Base-by-base conservation (phyloP, 2,113 vertebrate genomes). In the Leptobrachium leishanense region DNA sequence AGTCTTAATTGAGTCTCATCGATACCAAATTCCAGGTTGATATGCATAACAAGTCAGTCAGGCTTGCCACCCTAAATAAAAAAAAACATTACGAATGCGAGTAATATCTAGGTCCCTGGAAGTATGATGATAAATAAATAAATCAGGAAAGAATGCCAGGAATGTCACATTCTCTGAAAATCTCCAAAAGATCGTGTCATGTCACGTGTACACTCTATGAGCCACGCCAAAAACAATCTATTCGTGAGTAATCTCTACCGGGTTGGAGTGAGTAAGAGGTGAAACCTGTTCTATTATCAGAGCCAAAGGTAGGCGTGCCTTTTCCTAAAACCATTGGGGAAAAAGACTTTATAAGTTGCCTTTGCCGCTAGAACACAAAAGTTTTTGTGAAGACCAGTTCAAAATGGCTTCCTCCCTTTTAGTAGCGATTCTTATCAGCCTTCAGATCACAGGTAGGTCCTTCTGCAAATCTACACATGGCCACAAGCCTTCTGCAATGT, bases 371-470 rank as follows among this genome's bases (percentile, higher is more conserved):
- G n/a, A 13, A 31, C 5, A 20, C 62, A 64, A 5, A 64, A 64
- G 15, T 31, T 39, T 12, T 59, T 15, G 50, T 50, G 9, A 2
- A 6, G 39, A 9, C 46, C 2, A 50, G 43, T 54, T 55, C 74
- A 77, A 57, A 77, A 77, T 77, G 75, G 67, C 75, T 46, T 69
- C 67, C 42, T 59, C 44, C 40, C 75, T 69, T 42, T 11, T 67
- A n/a, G 69, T 62, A 43, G 41, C 1, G 6, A 42, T 77, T 39
- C 20, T 77, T 2, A 6, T 77, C 41, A 44, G 66, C 43, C 75
- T 77, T 12, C 75, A 77, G 11, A 15, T 77, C 41, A 62, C 75
- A 69, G 75, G 75, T 77, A 77, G n/a, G 75, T 69, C 20, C 63
- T 54, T 12, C 55, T 12, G 50, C 6, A 2, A 11, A 31, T 31